phyloP scores from a whole-genome alignment of 2,797 vertebrate genomes.

The Cyprinella venusta region DNA sequence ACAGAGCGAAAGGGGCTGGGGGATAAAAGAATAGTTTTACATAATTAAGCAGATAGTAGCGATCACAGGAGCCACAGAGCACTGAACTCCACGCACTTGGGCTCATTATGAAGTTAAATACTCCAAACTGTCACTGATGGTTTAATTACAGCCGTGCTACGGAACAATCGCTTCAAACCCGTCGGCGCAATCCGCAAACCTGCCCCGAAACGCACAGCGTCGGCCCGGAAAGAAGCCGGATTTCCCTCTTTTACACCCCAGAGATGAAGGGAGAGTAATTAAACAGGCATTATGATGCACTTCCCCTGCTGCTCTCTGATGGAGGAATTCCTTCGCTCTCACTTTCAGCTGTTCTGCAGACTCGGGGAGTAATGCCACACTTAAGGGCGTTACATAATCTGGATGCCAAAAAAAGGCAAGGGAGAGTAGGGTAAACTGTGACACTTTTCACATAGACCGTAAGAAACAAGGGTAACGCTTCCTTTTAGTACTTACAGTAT shows the following conservation, averaged over 20 bases:
- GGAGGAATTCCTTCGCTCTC: slow-evolving; percentile 33
- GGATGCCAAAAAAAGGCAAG: neutral
- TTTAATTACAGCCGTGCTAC: slow-evolving; percentile 78
- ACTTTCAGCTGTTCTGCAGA: slow-evolving; percentile 31
- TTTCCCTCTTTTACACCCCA: slow-evolving; percentile 26
- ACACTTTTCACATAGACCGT: neutral
- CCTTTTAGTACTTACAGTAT: no score
- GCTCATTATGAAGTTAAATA: slow-evolving; percentile 83
- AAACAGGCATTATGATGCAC: slow-evolving; percentile 56
- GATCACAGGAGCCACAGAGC: slow-evolving; percentile 78
- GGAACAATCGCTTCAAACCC: slow-evolving; percentile 74
- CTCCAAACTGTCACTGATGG: slow-evolving; percentile 78
- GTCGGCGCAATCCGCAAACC: slow-evolving; percentile 67
- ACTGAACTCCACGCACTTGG: slow-evolving; percentile 73
- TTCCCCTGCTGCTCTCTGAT: slow-evolving; percentile 33
- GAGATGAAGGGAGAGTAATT: slow-evolving; percentile 63
- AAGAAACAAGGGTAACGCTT: neutral
- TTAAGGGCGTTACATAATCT: neutral
- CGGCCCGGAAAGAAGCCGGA: slow-evolving; percentile 45
- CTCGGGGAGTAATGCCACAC: neutral
- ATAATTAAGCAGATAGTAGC: slow-evolving; percentile 84
- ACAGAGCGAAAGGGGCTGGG: slow-evolving; percentile 66
- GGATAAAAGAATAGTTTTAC: slow-evolving; percentile 79
- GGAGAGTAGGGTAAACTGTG: slow-evolving; percentile 1
- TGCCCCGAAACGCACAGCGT: slow-evolving; percentile 63